Base-by-base conservation (phyloP, 35 echinoderm and acorn worm genomes). In the Anneissia japonica region DNA sequence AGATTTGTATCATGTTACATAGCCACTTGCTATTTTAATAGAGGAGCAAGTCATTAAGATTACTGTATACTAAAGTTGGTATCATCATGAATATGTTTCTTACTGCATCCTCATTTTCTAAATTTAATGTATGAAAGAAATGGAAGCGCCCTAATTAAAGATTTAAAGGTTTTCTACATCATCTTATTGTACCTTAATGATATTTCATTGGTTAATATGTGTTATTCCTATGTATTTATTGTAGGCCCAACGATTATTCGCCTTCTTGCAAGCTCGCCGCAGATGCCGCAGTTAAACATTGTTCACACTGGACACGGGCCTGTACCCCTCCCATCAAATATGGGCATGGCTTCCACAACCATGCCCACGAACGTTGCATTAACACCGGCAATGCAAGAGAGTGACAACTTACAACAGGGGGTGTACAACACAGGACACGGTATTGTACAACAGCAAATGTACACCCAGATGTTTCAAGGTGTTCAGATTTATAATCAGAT, bases 221-320 rank as follows among this genome's bases (percentile, higher is more conserved):
- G 19, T 31, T 37, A 85, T 74, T 72, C 5, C 37, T 56, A 84
- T 29, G 84, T 38, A 35, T 74, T 84, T 79, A 85, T 87, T 85
- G 4, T 91, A 97, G 94, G 94, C 73, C 94, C 94, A 81, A 93
- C 94, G 36, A 75, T 93, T 73, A 85, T 97, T 82, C 94, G 93
- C 46, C 82, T 97, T 36, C 87, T 97, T 79, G 90, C 90, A 85
- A 83, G 85, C 43, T 97, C 94, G 46, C 94, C 94, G n/a, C 89
- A 82, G 46, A 91, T 91, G 77, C 94, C 94, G 7, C 91, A 88
- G 39, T 84, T 97, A 30, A 91, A 97, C 84, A 97, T 90, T 56
- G 94, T 97, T 33, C 91, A 97, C 79, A 97, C 94, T 3, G 94
- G 94, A 26, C 91, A 93, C 41, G 94, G 94, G 17, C 87, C 88